These are phyloP conservation scores for Macrosiphum euphorbiae DNA, from an alignment of 2,888 invertebrate species.

Conservation along the genomic window DNA sequence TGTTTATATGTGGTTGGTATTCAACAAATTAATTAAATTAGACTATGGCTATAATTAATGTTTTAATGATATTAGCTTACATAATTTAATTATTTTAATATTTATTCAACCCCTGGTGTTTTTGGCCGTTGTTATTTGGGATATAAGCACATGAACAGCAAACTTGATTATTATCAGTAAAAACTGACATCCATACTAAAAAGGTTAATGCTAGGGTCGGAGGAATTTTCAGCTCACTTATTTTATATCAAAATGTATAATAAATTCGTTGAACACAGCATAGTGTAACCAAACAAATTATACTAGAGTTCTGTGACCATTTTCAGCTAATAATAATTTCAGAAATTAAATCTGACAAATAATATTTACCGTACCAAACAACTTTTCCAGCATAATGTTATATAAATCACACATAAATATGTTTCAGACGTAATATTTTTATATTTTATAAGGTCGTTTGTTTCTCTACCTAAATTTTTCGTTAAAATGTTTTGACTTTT, in stretches of 20 bases:
- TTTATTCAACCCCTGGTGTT: conserved; percentile 25
- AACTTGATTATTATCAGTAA: conserved; percentile 49
- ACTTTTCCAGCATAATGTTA: background rate
- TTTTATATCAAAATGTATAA: background rate
- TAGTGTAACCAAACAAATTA: background rate
- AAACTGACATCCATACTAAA: conserved; percentile 34
- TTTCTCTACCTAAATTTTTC: background rate
- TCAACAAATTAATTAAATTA: conserved; percentile 43
- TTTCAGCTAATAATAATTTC: background rate
- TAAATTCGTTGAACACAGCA: background rate
- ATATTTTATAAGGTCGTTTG: background rate
- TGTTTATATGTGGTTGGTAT: background rate
- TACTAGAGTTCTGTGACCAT: background rate
- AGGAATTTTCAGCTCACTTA: background rate
- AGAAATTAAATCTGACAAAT: conserved; percentile 13
- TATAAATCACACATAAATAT: background rate
- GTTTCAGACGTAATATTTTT: background rate
- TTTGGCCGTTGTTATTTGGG: conserved; percentile 26
- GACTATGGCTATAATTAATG: background rate
- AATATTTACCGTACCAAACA: background rate
- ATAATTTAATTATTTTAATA: conserved; percentile 55
- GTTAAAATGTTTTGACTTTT: background rate
- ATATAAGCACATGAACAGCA: background rate
- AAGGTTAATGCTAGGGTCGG: conserved; percentile 27
- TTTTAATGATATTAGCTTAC: conserved; percentile 30